These are phyloP conservation scores for Drosophila nr. perissopoda DNA, from an alignment of 2,888 invertebrate genomes.

Conservation along the genomic window DNA sequence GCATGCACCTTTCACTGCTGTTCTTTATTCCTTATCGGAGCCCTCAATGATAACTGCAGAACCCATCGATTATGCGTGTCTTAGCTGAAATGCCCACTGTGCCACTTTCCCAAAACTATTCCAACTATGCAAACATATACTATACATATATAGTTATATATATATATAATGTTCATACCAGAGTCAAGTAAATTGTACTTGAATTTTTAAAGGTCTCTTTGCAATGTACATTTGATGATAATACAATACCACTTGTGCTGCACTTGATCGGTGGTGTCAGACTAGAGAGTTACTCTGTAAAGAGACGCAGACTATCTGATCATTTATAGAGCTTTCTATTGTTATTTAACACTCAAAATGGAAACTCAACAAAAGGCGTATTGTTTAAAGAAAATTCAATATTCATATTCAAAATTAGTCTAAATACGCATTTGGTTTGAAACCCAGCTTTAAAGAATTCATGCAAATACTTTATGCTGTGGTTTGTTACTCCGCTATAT, in stretches of 20 bases:
- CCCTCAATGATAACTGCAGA: slow-evolving; percentile 39
- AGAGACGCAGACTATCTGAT: neutral
- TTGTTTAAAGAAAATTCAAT: neutral
- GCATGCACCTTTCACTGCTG: slow-evolving; percentile 9
- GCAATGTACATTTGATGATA: slow-evolving; percentile 50
- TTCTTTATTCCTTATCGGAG: slow-evolving; percentile 32
- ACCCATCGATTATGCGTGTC: slow-evolving; percentile 72
- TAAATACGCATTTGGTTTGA: neutral
- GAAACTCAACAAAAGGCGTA: too few relatives aligned
- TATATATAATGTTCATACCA: neutral
- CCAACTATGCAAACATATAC: neutral
- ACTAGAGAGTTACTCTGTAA: slow-evolving; percentile 9
- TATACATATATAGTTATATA: neutral
- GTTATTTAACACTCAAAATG: neutral
- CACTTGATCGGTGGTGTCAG: neutral
- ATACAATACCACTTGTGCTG: slow-evolving; percentile 10
- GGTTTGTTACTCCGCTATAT: neutral
- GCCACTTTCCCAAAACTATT: slow-evolving; percentile 2
- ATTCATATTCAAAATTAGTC: neutral
- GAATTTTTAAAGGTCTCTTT: slow-evolving; percentile 33
- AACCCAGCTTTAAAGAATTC: neutral
- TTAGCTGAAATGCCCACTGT: slow-evolving; percentile 43
- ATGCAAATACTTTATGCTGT: neutral
- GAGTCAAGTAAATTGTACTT: slow-evolving; percentile 41
- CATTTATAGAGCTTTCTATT: neutral